Evolutionary conservation across 1,140 invertebrate genomes (phyloP).

Genomic region (Chelonus insularis): DNA sequence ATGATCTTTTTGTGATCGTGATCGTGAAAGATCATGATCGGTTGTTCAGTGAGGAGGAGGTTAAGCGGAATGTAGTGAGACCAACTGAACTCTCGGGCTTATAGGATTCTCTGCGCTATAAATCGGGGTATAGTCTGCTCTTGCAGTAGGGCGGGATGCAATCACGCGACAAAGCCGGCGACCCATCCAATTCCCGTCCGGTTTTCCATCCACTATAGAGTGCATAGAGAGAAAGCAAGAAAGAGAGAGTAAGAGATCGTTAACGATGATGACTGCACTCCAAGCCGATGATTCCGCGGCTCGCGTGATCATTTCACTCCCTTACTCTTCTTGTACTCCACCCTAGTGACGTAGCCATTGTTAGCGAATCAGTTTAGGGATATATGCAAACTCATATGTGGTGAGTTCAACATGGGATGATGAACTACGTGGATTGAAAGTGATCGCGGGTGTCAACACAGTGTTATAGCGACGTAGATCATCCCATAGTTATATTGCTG

Average conservation of each 20-base stretch:
- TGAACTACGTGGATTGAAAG: slow-evolving; percentile 59
- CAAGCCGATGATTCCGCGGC: slow-evolving; percentile 35
- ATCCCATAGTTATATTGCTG: slow-evolving; percentile 40
- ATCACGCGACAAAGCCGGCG: slow-evolving; percentile 14
- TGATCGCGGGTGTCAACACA: slow-evolving; percentile 57
- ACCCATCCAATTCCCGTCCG: not conserved
- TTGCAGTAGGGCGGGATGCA: not conserved
- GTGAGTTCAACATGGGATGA: slow-evolving; percentile 48
- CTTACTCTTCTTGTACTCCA: slow-evolving; percentile 7
- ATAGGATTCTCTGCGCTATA: slow-evolving; percentile 10
- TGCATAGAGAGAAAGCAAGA: not conserved
- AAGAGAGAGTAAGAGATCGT: slow-evolving; percentile 32
- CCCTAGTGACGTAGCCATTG: too few relatives aligned
- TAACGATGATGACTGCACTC: slow-evolving; percentile 49
- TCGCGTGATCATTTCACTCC: slow-evolving; percentile 28
- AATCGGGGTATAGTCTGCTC: slow-evolving; percentile 2
- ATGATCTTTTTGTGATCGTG: not conserved
- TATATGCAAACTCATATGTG: slow-evolving; percentile 1
- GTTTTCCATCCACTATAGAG: not conserved
- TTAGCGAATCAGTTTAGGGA: not conserved
- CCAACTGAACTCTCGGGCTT: not conserved
- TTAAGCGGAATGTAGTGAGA: slow-evolving; percentile 7
- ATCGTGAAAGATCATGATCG: slow-evolving; percentile 1
- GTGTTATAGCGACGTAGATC: slow-evolving; percentile 45
- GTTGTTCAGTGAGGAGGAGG: not conserved